phyloP scores from a whole-genome alignment of 1,140 invertebrate genomes.

The Rhynchophorus ferrugineus region DNA sequence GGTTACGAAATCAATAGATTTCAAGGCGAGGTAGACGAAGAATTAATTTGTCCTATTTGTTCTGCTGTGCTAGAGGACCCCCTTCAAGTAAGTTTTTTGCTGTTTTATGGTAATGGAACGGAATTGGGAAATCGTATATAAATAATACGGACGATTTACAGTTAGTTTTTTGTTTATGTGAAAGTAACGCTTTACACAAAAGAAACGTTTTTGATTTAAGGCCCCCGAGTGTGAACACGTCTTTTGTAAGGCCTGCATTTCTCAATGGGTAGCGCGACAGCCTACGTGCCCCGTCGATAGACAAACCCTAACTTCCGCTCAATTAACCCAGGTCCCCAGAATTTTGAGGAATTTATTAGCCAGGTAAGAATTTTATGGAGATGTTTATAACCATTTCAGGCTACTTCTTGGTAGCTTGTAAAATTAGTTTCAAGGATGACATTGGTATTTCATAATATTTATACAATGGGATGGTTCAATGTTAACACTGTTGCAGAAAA shows the following conservation, averaged over 20 bases:
- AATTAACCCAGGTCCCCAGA: conserved; percentile 82
- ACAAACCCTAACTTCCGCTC: conserved; percentile 75
- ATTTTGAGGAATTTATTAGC: conserved; percentile 87
- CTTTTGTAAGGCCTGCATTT: conserved; percentile 88
- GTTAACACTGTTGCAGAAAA: not conserved
- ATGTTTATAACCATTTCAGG: not conserved
- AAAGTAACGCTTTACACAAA: too few relatives aligned
- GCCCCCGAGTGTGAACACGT: conserved; percentile 93
- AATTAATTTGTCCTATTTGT: conserved; percentile 87
- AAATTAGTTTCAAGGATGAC: not conserved
- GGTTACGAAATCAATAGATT: conserved; percentile 84
- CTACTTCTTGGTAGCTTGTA: not conserved
- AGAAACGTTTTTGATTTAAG: too few relatives aligned
- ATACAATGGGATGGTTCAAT: not conserved
- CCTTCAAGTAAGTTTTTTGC: conserved; percentile 59
- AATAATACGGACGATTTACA: too few relatives aligned
- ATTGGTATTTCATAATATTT: not conserved
- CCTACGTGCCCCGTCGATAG: conserved; percentile 91
- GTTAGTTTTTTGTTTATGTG: too few relatives aligned
- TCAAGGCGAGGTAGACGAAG: conserved; percentile 86
- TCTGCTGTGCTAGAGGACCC: conserved; percentile 85
- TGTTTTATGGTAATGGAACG: not conserved
- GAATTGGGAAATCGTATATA: too few relatives aligned
- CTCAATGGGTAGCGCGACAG: conserved; percentile 87
- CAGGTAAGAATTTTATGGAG: conserved; percentile 48